Evolutionary conservation across 2,888 invertebrate species (phyloP), one percentile per base, ranked within the genome.

Genomic region (Clostera curtula): DNA sequence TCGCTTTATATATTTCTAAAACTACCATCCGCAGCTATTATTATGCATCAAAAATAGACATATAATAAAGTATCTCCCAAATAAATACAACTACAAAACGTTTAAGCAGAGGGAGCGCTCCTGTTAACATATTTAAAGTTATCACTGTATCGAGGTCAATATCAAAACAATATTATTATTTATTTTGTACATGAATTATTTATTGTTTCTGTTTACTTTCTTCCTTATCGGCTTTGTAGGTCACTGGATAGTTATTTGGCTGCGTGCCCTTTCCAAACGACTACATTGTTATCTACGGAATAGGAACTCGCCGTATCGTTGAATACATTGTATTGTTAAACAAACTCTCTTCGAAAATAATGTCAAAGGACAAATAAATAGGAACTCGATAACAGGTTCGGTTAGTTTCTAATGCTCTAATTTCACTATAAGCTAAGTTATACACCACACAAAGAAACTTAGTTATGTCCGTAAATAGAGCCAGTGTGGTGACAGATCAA

Each of bases 161-260:
- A 72, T 63, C 67, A 69, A 65, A 75, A 70, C 67, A 74, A 68
- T 57, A 60, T 66, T 59, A 58, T 49, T 62, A 56, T 69, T 63
- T 67, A 62, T 72, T 68, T 60, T 48, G 62, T 57, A 45, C 43
- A 68, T 73, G 60, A 67, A 70, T 75, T 63, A 79, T 75, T 71
- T 64, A 72, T 76, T 61, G 45, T 50, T 53, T 49, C 46, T 68
- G 64, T 82, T 77, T 76, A 73, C 73, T 77, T 79, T 77, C 75
- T 61, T 67, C 52, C 62, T 67, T 79, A 80, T 73, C 76, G 37
- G 36, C 43, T 64, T 73, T 72, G 51, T 77, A 56, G 79, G 77
- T 77, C 71, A 76, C 58, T 57, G 49, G 65, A 62, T 42, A 48
- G 66, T 71, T 63, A 66, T 68, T 64, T 38, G 53, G 37, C 28